phyloP scores from a whole-genome alignment of 1,140 invertebrate genomes.

The Nasonia giraulti region DNA sequence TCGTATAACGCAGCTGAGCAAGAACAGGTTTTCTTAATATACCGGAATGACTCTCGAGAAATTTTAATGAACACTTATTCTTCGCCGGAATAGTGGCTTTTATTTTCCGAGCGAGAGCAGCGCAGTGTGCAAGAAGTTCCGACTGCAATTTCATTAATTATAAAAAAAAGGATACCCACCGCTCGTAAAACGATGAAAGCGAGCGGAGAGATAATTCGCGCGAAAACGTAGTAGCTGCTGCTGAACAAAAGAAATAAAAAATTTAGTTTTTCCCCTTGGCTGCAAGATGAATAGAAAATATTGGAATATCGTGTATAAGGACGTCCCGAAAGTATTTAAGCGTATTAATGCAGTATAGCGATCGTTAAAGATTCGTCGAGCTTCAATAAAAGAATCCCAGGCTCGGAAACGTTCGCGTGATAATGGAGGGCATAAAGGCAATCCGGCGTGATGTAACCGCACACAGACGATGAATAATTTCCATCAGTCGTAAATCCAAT shows the following conservation, averaged over 20 bases:
- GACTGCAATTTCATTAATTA: background rate
- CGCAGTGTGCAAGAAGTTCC: background rate
- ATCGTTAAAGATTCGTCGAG: no score
- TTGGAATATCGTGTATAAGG: background rate
- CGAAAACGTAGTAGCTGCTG: background rate
- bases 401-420: background rate
- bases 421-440: background rate
- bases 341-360: no score
- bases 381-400: no score
- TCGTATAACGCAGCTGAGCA: background rate
- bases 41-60: background rate
- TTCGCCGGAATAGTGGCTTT: background rate
- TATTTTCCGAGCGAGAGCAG: background rate
- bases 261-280: background rate
- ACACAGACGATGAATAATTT: conserved; percentile 15
- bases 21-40: conserved; percentile 4
- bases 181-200: background rate
- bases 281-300: background rate
- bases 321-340: no score
- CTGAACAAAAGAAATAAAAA: background rate
- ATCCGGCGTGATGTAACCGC: background rate
- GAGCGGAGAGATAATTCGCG: background rate
- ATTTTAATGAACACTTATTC: conserved; percentile 12
- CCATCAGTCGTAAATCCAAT: conserved; percentile 27
- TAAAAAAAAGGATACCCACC: background rate